phyloP scores from a whole-genome alignment of 2,888 invertebrate species.

The Pecten maximus region DNA sequence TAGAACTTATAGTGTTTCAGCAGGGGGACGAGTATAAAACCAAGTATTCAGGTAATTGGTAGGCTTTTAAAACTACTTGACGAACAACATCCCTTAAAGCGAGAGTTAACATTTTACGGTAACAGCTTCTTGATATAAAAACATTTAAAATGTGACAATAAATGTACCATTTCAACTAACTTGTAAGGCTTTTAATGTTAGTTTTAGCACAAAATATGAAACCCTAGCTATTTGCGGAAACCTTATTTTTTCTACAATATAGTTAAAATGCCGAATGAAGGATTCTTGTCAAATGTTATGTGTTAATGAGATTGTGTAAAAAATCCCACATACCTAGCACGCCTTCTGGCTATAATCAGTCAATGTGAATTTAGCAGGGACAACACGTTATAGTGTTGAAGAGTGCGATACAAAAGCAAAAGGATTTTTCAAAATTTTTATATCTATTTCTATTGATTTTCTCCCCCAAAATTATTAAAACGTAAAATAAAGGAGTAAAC shows the following conservation, averaged over 20 bases:
- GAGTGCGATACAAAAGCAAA: not conserved
- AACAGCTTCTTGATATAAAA: slow-evolving; percentile 18
- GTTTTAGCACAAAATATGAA: slow-evolving; percentile 22
- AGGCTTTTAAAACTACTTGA: slow-evolving; percentile 32
- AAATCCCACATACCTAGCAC: not conserved
- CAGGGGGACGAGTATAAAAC: not conserved
- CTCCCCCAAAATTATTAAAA: not conserved
- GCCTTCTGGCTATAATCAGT: not conserved
- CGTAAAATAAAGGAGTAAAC: not conserved
- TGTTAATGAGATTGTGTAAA: not conserved
- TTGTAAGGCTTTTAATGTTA: not conserved
- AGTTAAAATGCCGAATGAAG: not conserved
- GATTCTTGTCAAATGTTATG: not conserved
- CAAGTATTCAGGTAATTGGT: slow-evolving; percentile 33
- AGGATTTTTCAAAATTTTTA: not conserved
- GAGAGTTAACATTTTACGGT: slow-evolving; percentile 28
- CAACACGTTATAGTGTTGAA: not conserved
- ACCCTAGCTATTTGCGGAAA: not conserved
- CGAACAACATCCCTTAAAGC: slow-evolving; percentile 29
- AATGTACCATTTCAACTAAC: slow-evolving; percentile 18
- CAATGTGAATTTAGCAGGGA: not conserved
- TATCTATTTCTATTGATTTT: not conserved
- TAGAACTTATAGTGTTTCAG: slow-evolving; percentile 9
- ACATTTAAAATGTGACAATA: slow-evolving; percentile 30
- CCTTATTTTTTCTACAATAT: not conserved